Base-by-base conservation (phyloP, 2,797 vertebrate species). In the Emys orbicularis region DNA sequence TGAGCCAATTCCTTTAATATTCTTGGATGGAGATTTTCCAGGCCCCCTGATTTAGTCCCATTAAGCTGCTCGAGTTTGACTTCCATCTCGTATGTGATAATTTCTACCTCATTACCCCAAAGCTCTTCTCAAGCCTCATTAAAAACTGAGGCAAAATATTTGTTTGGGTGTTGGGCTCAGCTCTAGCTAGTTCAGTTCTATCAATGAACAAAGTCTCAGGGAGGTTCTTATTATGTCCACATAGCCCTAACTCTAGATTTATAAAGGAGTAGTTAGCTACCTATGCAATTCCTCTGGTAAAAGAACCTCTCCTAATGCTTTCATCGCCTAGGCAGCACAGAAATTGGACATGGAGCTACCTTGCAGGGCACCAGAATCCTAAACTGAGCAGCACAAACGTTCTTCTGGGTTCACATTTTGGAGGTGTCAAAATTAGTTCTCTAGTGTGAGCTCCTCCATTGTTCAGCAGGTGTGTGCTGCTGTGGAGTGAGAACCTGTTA, bases 381-480 rank as follows among this genome's bases (percentile, higher is more conserved):
- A 8, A 84, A 68, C 19, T 5, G 50, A 84, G n/a, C 34, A 72
- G 44, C 41, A 92, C 29, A 23, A 19, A 72, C 5, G 4, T 8
- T 49, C 5, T 31, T 61, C 54, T 1, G 2, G 18, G 49, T 54
- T 41, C 34, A 74, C 21, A 47, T 52, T 65, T n/a, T 29, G 7
- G 5, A 19, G 18, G 5, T 76, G 80, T 41, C 19, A 34, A 59
- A 59, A 88, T 3, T 6, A 23, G 6, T 1, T 1, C 1, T 2
- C 3, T 41, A 57, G n/a, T 49, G 31, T 49, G 31, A 76, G 29
- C 23, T 8, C 18, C 23, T 34, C 34, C 49, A 49, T 3, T 1
- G 0, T 44, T 7, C 61, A 19, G 61, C 41, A 3, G 4, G 18
- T 12, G 5, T 1, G 3, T n/a, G 59, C 34, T 0, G 0, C 1